phyloP scores from a whole-genome alignment of 2,888 invertebrate genomes.

The Torymus tubicola region DNA sequence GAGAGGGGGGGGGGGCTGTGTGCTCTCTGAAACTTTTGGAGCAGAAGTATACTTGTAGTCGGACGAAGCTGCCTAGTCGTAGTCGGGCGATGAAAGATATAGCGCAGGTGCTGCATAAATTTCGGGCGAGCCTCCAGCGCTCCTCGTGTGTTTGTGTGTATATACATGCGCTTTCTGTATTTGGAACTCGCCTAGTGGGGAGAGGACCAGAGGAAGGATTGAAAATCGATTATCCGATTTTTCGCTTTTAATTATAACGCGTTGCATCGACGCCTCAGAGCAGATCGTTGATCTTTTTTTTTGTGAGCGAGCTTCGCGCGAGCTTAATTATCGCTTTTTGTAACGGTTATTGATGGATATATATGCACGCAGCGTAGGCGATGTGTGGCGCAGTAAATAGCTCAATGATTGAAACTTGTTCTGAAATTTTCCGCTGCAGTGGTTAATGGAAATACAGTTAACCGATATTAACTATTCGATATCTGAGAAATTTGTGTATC shows the following conservation, averaged over 20 bases:
- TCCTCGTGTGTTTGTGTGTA: background rate
- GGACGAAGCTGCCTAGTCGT: slow-evolving; percentile 17
- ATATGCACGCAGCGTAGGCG: background rate
- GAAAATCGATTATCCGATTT: slow-evolving; percentile 20
- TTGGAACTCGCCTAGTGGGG: background rate
- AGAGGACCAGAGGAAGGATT: background rate
- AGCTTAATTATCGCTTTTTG: background rate
- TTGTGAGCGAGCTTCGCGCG: background rate
- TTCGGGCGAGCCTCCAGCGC: slow-evolving; percentile 19
- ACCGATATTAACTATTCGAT: background rate
- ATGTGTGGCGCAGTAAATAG: background rate
- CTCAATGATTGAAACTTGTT: too few relatives aligned
- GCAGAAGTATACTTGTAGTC: background rate
- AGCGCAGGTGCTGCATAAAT: slow-evolving; percentile 51
- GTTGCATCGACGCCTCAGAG: background rate
- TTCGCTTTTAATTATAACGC: slow-evolving; percentile 27
- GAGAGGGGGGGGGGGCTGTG: slow-evolving; percentile 4
- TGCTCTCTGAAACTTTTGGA: slow-evolving; percentile 29
- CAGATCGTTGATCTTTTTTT: background rate
- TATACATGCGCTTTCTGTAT: slow-evolving; percentile 4
- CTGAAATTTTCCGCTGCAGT: background rate
- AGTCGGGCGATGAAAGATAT: slow-evolving; percentile 50
- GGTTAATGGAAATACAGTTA: background rate
- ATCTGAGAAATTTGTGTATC: too few relatives aligned
- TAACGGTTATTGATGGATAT: background rate